These are phyloP conservation scores for Myotis lucifugus DNA, from an alignment of 2,113 vertebrate genomes.

Conservation along the genomic window DNA sequence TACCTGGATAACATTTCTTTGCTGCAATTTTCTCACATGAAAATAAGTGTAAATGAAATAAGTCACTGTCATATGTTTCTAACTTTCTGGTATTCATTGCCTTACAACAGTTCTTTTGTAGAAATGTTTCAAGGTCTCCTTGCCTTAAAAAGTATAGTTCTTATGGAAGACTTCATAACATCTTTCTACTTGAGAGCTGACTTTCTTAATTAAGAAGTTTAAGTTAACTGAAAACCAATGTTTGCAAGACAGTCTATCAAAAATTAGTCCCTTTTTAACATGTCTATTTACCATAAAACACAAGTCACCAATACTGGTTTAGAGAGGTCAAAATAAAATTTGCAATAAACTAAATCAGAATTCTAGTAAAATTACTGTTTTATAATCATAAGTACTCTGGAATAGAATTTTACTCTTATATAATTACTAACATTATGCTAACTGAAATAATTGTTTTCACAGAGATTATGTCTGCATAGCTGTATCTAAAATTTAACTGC, in stretches of 20 bases:
- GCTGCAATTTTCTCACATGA: neutral
- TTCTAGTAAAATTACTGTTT: neutral
- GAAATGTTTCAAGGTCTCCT: neutral
- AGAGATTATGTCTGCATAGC: neutral
- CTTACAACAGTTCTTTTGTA: neutral
- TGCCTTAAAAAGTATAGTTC: neutral
- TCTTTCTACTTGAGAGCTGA: neutral
- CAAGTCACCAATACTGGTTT: neutral
- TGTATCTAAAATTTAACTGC: neutral
- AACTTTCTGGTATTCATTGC: neutral
- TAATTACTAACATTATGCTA: neutral
- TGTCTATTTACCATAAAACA: neutral
- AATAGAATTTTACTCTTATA: neutral
- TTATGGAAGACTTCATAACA: neutral
- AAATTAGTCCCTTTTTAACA: neutral
- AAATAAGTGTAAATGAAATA: constrained; percentile 4
- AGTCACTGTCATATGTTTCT: neutral
- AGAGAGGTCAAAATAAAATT: neutral
- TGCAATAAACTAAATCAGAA: neutral
- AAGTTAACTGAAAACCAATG: neutral
- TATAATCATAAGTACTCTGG: neutral
- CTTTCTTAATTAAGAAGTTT: neutral
- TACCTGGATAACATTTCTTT: neutral
- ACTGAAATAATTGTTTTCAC: neutral
- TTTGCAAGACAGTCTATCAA: neutral